Base-by-base conservation (phyloP, 2,888 invertebrate genomes). In the Dasypogon diadema region DNA sequence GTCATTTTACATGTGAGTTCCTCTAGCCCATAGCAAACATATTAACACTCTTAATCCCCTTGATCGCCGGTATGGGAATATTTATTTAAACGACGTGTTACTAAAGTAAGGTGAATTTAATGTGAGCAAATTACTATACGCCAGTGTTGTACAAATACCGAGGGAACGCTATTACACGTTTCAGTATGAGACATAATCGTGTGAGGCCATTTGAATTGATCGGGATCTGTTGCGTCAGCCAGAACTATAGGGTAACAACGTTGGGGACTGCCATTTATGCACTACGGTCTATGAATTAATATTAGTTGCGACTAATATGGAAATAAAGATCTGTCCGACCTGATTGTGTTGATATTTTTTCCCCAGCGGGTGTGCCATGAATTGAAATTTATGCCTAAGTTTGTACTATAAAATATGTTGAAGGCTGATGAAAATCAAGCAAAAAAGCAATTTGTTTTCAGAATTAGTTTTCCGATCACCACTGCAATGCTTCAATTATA, bases 1-100 rank as follows among this genome's bases (percentile, higher is more conserved):
- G 65, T 65, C 65, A 65, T 22, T 46, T 42, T 48, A 65, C 14
- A 42, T 65, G 65, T 46, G 48, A 14, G 42, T 46, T 65, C 46
- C 65, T 42, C 24, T 16, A 24, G 42, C 46, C n/a, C 46, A 26
- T 26, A 21, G 46, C 46, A 24, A 46, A 48, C 65, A 46, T 42
- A 65, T 65, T 65, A 65, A 65, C 65, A 48, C 65, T 65, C 24
- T 37, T 65, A 46, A 65, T 65, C 46, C 65, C 63, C 16, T 24
- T n/a, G 46, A 16, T 46, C 46, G 46, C 48, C 26, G 24, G 24
- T 46, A 22, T 37, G 63, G 2, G 46, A 65, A 65, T 65, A 65
- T 65, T 65, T 65, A 65, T 65, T 65, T 65, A 46, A 48, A 46
- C 26, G 63, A 5, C 63, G 46, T 24, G 46, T 26, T 46, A 14